Conservation (phyloP, 2,113 vertebrate species). For the Macquaria ambigua region DNA sequence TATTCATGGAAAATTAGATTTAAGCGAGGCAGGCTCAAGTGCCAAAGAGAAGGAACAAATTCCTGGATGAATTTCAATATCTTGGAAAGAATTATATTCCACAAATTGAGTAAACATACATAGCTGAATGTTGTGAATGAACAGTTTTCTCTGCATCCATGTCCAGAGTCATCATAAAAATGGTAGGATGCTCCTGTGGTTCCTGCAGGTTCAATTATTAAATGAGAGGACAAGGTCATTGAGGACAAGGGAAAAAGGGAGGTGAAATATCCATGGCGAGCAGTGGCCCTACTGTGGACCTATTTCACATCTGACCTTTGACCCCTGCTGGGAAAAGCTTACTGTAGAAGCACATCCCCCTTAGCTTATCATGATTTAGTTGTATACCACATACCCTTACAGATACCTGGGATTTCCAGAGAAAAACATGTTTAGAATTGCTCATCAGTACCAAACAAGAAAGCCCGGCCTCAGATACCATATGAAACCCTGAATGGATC, state of each 20-base stretch:
- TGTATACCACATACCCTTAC: neutral
- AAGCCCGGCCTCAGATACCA: conserved; percentile 22
- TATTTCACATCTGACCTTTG: conserved; percentile 39
- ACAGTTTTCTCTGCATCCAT: neutral
- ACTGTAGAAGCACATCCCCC: neutral
- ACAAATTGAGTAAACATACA: neutral
- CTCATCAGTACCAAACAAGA: conserved; percentile 19
- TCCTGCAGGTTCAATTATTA: conserved; percentile 18
- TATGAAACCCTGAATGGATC: conserved; percentile 19
- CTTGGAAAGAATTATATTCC: neutral
- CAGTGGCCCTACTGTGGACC: neutral
- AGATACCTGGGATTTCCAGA: conserved; percentile 13
- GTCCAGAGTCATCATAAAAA: neutral
- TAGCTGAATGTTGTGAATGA: neutral
- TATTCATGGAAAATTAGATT: neutral
- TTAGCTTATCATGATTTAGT: conserved; percentile 12
- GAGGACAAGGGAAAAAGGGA: conserved; percentile 10
- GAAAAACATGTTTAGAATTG: conserved; percentile 22
- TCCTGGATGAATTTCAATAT: neutral
- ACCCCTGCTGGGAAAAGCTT: conserved; percentile 16
- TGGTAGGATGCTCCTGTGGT: neutral
- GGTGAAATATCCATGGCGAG: neutral
- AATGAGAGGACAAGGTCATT: conserved; percentile 54
- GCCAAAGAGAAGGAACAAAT: neutral
- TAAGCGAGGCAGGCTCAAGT: neutral